Evolutionary conservation across 2,797 vertebrate species (phyloP), one percentile per base, ranked within the genome.

Genomic region (Cossypha heuglini): DNA sequence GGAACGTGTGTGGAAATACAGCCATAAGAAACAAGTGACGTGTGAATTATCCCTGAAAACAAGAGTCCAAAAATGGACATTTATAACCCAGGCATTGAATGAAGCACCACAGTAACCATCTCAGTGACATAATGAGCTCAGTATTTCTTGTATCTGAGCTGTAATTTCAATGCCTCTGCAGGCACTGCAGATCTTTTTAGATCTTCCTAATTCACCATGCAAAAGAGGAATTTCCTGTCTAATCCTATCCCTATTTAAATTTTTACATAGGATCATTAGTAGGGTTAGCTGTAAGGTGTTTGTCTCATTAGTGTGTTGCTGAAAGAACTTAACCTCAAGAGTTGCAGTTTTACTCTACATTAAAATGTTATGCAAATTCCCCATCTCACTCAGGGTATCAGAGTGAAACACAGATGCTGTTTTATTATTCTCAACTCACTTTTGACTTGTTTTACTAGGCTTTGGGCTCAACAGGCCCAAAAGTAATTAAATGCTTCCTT

Each of bases 401-500:
- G 73, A 87, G 74, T 21, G 74, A 94, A 95, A 68, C 14, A 49
- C 88, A 40, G 61, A 87, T 92, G 84, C 81, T 89, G 67, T 79
- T 96, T 96, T 92, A 87, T 95, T 93, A 80, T 89, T 93, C 81
- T 89, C 75, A 87, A 16, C n/a, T 95, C 86, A 76, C 71, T 91
- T 96, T 93, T 92, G 92, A 80, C 81, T 92, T 91, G 71, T 96
- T 96, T 96, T 95, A 92, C 81, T 93, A 85, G 95, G 38, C 74
- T 94, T 80, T 80, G 64, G 61, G 72, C 81, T 93, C 67, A 82
- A 82, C 84, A 57, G 90, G 19, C 86, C 71, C 86, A 87, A 79
- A 79, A 54, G 84, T 87, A 96, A 94, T 95, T 95, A 94, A 94
- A 93, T 46, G 42, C 46, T 95, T 96, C 77, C 86, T 95, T 95